Evolutionary conservation across 2,113 vertebrate genomes (phyloP), one percentile per base, ranked within the genome.

Genomic region (Poeciliopsis occidentalis): DNA sequence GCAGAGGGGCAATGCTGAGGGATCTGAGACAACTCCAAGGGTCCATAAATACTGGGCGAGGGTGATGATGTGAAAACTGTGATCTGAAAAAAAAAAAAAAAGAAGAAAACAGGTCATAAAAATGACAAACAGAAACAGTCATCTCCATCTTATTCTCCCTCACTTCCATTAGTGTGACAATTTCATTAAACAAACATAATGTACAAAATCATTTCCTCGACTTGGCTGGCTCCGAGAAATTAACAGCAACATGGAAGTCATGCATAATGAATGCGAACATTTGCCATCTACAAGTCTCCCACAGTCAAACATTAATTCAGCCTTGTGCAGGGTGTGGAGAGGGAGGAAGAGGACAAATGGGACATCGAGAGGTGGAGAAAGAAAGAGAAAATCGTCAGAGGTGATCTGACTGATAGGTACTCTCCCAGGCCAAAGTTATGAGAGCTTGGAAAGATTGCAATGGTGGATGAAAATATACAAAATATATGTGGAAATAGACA

Each of bases 111-210:
- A 80, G 84, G 87, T 88, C 78, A 92, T 91, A 88, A 92, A 90
- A 87, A 85, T 64, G 85, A 92, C 91, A 91, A 92, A 91, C 78
- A 91, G 88, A 92, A 92, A 87, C 85, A 88, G 89, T 85, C 89
- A 84, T 88, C 88, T 91, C 87, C 90, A 85, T 94, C 92, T 86
- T 91, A 80, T 88, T 92, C 92, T 87, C 79, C 75, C 86, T 71
- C 83, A 69, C 86, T 87, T 90, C 88, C 89, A 94, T 94, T 94
- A 93, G 91, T 86, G 87, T 91, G 91, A 92, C 91, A 92, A 93
- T 92, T 92, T 91, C 89, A 93, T 93, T 93, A 94, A 92, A 92
- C 90, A 94, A 93, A 93, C 89, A 92, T 92, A 88, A 94, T 85
- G 90, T 90, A 92, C 88, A 89, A 92, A 92, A 93, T 92, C 88